Base-by-base conservation (phyloP, 2,113 vertebrate genomes). In the Percopsis transmontana region DNA sequence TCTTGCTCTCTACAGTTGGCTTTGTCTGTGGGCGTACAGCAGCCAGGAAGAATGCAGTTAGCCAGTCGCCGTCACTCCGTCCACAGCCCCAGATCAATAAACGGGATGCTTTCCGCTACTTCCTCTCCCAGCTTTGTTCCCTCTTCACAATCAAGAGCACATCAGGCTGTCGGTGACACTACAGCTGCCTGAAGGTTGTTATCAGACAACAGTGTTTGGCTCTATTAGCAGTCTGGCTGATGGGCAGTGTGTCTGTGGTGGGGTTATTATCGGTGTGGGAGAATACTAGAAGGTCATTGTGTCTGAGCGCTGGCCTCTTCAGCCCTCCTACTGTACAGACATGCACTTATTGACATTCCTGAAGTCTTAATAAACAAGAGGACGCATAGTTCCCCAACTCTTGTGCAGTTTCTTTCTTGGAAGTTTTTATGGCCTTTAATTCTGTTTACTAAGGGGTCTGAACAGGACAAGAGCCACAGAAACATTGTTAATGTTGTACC, bases 291-390 rank as follows among this genome's bases (percentile, higher is more conserved):
- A 90, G 87, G 89, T 89, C 87, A 83, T 74, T 77, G 81, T 87
- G 85, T 87, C 77, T 86, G 80, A 19, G 14, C 7, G 39, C 57
- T 71, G 78, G 70, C 72, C 81, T 75, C 75, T 70, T 71, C 77
- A 66, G 78, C 67, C 68, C 76, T 70, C 39, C 74, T 77, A 75
- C 84, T 87, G 81, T 87, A 81, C 80, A 86, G 80, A 87, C 78
- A 79, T 61, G 72, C 77, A 85, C 72, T 66, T 91, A 90, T 91
- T 87, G 89, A 89, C 89, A 87, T 90, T 89, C 84, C 74, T 62
- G 62, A 80, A 88, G 85, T 85, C 81, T 84, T 88, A 86, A 90
- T 88, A 89, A 91, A 91, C 84, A 84, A 86, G 80, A 81, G 50
- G 73, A 87, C 78, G 81, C 84, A 88, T 86, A 86, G 67, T 87